Evolutionary conservation across 2,888 invertebrate genomes (phyloP).

Genomic region (Hirudinaria manillensis): DNA sequence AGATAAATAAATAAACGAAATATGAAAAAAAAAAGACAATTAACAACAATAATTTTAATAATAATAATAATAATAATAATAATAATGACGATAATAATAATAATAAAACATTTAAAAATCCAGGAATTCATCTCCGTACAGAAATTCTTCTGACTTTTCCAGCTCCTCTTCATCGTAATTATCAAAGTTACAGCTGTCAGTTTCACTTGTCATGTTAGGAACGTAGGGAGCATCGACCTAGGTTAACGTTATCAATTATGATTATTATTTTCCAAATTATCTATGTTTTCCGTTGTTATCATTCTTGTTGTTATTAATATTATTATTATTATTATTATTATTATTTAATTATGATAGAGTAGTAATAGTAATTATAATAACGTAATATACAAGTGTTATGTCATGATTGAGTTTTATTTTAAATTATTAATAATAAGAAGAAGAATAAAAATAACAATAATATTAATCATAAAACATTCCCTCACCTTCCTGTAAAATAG

Average conservation of each 20-base stretch:
- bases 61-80: background rate
- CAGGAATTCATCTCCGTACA: conserved; percentile 96
- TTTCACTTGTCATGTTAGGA: conserved; percentile 91
- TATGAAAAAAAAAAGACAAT: background rate
- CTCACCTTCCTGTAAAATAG: conserved; percentile 83
- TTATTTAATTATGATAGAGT: too few relatives aligned
- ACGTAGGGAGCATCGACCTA: conserved; percentile 91
- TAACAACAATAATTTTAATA: background rate
- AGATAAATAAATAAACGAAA: background rate
- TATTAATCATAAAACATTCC: too few relatives aligned
- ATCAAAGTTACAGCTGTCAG: conserved; percentile 96
- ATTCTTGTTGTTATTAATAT: too few relatives aligned
- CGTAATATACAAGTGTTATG: too few relatives aligned
- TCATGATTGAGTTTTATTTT: too few relatives aligned
- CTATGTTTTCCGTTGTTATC: too few relatives aligned
- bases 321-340: too few relatives aligned
- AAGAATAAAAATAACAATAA: too few relatives aligned
- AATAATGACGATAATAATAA: background rate
- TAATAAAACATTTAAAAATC: conserved; percentile 66
- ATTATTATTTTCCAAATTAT: background rate
- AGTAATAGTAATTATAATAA: too few relatives aligned
- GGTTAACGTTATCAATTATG: conserved; percentile 25
- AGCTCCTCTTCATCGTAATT: conserved; percentile 96
- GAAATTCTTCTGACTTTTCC: conserved; percentile 91
- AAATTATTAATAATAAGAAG: too few relatives aligned